Evolutionary conservation across 2,888 invertebrate species (phyloP), one percentile per base, ranked within the genome.

Genomic region (Corythucha ciliata): DNA sequence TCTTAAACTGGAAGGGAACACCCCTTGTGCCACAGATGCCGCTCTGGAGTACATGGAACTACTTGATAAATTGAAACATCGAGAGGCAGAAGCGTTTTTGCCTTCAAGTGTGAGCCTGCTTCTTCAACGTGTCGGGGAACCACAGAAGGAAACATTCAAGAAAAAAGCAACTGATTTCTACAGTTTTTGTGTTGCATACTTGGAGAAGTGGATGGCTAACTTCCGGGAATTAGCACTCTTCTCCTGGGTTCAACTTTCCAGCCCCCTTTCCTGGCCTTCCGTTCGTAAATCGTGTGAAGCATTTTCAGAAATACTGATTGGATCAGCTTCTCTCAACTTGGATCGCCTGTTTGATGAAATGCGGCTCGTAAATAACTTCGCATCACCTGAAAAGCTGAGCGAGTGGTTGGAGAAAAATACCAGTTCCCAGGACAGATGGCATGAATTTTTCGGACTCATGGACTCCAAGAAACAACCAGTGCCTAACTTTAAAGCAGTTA

Each of bases 1-100:
- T 20, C 41, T 32, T 20, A 45, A 42, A 27, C 33, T 54, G 21
- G 52, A 54, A 46, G 54, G 25, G 26, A 21, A 37, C 6, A n/a
- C n/a, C n/a, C n/a, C n/a, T n/a, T n/a, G n/a, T n/a, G n/a, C n/a
- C n/a, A n/a, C n/a, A n/a, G n/a, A n/a, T n/a, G n/a, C n/a, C n/a
- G n/a, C n/a, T n/a, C n/a, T n/a, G n/a, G n/a, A n/a, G n/a, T n/a
- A n/a, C n/a, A n/a, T n/a, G n/a, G n/a, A n/a, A n/a, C n/a, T n/a
- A n/a, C n/a, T n/a, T n/a, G n/a, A n/a, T n/a, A n/a, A n/a, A n/a
- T n/a, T n/a, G n/a, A n/a, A n/a, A n/a, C n/a, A n/a, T n/a, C n/a
- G n/a, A n/a, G n/a, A n/a, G n/a, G n/a, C n/a, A n/a, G n/a, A n/a
- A n/a, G n/a, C n/a, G n/a, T n/a, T n/a, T n/a, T n/a, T n/a, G n/a